A percentile compares a stretch with the other conserved stretches of the same genome.
Conservation (phyloP, 2,797 vertebrate genomes). For the Megalops cyprinoides region DNA sequence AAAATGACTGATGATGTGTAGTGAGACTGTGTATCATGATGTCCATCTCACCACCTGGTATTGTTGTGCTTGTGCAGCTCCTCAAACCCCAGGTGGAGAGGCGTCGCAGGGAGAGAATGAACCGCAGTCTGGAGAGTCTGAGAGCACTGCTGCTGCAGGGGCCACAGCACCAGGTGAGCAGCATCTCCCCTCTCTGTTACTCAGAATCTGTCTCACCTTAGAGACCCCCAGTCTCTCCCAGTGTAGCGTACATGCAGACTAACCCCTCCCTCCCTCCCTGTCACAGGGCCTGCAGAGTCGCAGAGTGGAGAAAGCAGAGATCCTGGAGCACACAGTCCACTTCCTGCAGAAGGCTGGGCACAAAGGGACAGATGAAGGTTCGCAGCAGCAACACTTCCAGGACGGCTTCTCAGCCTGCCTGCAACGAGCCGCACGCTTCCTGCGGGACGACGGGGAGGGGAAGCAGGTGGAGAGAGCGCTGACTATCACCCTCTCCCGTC, state of each 20-base stretch:
- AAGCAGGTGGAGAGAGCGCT: slow-evolving; percentile 43
- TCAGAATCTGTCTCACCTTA: too few relatives aligned
- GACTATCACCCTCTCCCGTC: slow-evolving; percentile 13
- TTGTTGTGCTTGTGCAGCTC: slow-evolving; percentile 61
- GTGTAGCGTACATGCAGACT: neutral
- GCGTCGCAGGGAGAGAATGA: slow-evolving; percentile 82
- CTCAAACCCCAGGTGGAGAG: slow-evolving; percentile 85
- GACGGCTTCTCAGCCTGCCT: slow-evolving; percentile 67
- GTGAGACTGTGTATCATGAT: neutral
- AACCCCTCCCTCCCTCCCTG: slow-evolving; percentile 23
- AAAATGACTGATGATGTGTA: neutral
- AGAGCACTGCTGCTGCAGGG: slow-evolving; percentile 73
- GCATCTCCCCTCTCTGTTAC: neutral
- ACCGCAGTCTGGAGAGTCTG: slow-evolving; percentile 80
- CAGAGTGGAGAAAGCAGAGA: slow-evolving; percentile 83
- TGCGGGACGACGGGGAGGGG: slow-evolving; percentile 58
- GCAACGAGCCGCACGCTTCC: slow-evolving; percentile 59
- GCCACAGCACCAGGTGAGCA: slow-evolving; percentile 75
- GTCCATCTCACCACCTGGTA: neutral
- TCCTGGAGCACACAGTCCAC: slow-evolving; percentile 79
- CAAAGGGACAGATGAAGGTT: slow-evolving; percentile 22
- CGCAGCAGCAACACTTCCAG: slow-evolving; percentile 46
- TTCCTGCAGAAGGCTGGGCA: slow-evolving; percentile 67
- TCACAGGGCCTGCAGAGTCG: slow-evolving; percentile 69
- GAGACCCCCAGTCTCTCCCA: neutral